Conservation (phyloP, 2,888 invertebrate genomes). For the Diogma glabrata region DNA sequence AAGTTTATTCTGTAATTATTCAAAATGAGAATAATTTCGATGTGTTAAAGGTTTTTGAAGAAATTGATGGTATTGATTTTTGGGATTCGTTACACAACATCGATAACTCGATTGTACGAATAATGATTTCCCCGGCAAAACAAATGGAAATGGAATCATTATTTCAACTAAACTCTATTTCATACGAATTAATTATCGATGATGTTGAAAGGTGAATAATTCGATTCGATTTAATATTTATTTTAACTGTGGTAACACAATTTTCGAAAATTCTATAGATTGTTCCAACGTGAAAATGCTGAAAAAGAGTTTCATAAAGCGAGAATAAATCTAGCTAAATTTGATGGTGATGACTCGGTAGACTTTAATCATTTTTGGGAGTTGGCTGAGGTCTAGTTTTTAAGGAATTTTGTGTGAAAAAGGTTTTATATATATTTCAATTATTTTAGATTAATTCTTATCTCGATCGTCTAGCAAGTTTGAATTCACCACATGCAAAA, state of each 20-base stretch:
- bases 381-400: too few species aligned
- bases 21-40: background rate
- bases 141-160: background rate
- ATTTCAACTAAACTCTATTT: background rate
- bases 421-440: too few species aligned
- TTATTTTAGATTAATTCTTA: background rate
- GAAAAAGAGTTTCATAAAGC: too few species aligned
- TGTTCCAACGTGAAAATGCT: too few species aligned
- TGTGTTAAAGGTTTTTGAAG: background rate
- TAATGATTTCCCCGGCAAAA: background rate
- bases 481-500: constrained; percentile 44
- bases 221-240: too few species aligned
- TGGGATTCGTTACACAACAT: constrained; percentile 4
- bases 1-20: background rate
- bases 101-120: background rate
- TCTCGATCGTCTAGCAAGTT: constrained; percentile 19
- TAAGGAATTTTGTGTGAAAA: too few species aligned
- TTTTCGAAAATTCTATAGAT: too few species aligned
- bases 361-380: constrained; percentile 7
- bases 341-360: background rate
- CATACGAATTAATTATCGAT: background rate
- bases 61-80: background rate
- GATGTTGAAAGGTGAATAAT: too few species aligned
- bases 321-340: too few species aligned
- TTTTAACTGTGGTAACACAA: too few species aligned